Percentiles rank a stretch among this genome's conserved stretches.
phyloP scores from a whole-genome alignment of 2,113 vertebrate genomes.

The Spea bombifrons region DNA sequence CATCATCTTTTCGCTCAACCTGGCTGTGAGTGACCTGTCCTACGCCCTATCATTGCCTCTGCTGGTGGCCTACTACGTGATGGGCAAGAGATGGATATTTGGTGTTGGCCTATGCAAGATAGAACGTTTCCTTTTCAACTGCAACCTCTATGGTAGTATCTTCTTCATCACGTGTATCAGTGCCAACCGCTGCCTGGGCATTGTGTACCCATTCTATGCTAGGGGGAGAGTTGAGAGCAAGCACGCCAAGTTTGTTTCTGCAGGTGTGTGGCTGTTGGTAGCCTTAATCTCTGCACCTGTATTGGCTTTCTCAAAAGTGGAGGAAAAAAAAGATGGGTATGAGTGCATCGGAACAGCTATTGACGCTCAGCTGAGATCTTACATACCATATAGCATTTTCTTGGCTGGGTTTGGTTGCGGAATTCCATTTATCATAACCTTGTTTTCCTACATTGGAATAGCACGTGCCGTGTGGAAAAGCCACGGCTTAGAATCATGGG shows the following conservation, averaged over 20 bases:
- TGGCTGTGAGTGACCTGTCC: constrained; percentile 74
- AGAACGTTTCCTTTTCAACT: constrained; percentile 75
- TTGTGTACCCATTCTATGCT: constrained; percentile 69
- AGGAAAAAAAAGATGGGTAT: accelerated
- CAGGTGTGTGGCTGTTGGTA: constrained; percentile 61
- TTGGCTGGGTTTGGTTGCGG: constrained; percentile 64
- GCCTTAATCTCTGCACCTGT: constrained; percentile 63
- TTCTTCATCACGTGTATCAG: constrained; percentile 79
- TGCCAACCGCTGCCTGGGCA: constrained; percentile 72
- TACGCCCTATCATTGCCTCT: constrained; percentile 72
- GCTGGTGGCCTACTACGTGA: constrained; percentile 64
- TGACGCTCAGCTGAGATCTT: accelerated
- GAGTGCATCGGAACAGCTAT: constrained; percentile 56
- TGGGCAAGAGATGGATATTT: constrained; percentile 65
- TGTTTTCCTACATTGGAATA: constrained; percentile 65
- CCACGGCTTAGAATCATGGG: constrained; percentile 47
- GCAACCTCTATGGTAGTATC: constrained; percentile 73
- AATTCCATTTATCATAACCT: constrained; percentile 71
- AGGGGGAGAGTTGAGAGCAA: constrained; percentile 56
- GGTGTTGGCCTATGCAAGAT: constrained; percentile 60
- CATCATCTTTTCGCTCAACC: constrained; percentile 71
- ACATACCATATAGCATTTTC: constrained; percentile 60
- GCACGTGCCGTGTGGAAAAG: constrained; percentile 62
- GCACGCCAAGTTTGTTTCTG: constrained; percentile 63
- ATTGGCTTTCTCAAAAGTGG: constrained; percentile 58